A percentile compares a stretch with the other conserved stretches of the same genome.
phyloP scores from a whole-genome alignment of 2,797 vertebrate genomes.

The Zenarchopterus dispar region DNA sequence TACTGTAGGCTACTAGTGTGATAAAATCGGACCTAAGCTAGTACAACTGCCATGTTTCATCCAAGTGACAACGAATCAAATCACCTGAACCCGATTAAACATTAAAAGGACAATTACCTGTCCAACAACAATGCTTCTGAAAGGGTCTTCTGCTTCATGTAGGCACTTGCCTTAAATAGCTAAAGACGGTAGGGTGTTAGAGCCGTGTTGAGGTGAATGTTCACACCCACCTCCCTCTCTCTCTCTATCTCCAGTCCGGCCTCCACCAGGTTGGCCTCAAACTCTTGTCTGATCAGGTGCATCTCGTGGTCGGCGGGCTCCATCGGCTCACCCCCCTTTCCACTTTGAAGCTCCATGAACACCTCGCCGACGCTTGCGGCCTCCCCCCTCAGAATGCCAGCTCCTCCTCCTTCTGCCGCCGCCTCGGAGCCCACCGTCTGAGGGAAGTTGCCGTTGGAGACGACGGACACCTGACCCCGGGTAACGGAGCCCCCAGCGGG shows the following conservation, averaged over 20 bases:
- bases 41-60: too few species aligned
- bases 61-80: too few species aligned
- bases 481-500: neutral
- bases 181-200: neutral
- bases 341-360: slow-evolving; percentile 68
- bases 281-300: slow-evolving; percentile 89
- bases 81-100: too few species aligned
- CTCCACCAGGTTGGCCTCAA: slow-evolving; percentile 88
- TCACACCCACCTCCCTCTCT: slow-evolving; percentile 88
- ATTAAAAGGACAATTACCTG: too few species aligned
- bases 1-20: too few species aligned
- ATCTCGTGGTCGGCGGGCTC: slow-evolving; percentile 89
- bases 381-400: slow-evolving; percentile 24
- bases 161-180: neutral
- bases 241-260: slow-evolving; percentile 94
- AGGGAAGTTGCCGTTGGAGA: slow-evolving; percentile 88
- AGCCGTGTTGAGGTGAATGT: neutral
- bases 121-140: neutral
- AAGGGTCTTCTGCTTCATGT: neutral
- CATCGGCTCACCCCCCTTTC: slow-evolving; percentile 69
- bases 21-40: too few species aligned
- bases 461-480: slow-evolving; percentile 75
- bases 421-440: slow-evolving; percentile 45
- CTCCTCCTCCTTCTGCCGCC: slow-evolving; percentile 37
- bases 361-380: slow-evolving; percentile 55